Percentiles rank a stretch among this genome's conserved stretches.
Evolutionary conservation across 2,113 vertebrate genomes (phyloP).

Genomic region (Poicephalus gulielmi): DNA sequence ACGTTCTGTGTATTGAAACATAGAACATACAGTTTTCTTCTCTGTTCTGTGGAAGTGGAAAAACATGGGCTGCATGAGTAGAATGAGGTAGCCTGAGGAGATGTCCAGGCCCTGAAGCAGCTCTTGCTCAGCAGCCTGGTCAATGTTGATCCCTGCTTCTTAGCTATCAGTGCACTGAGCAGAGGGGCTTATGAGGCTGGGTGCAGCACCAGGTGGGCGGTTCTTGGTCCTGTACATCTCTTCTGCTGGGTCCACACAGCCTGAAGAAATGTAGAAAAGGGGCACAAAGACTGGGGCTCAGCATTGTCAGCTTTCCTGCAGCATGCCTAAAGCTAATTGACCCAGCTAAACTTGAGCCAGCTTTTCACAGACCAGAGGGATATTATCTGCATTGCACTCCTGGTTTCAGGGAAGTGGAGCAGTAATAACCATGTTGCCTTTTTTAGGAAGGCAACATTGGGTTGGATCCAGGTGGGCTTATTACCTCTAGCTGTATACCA

Average conservation of each 20-base stretch:
- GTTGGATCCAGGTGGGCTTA: not conserved
- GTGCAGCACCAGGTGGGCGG: not conserved
- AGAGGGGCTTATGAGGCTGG: not conserved
- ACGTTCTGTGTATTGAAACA: not conserved
- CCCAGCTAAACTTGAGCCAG: not conserved
- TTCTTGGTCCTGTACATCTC: not conserved
- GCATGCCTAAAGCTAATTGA: not conserved
- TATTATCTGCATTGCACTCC: not conserved
- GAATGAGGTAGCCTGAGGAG: not conserved
- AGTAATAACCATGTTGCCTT: not conserved
- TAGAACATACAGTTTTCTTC: not conserved
- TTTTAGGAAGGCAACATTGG: not conserved
- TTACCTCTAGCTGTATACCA: not conserved
- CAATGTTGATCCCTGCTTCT: not conserved
- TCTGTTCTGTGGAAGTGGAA: not conserved
- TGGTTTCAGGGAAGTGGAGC: not conserved
- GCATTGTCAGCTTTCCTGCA: not conserved
- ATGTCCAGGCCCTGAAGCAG: not conserved
- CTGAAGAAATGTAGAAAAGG: not conserved
- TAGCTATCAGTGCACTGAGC: not conserved
- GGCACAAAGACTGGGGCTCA: not conserved
- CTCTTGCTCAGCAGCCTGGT: not conserved
- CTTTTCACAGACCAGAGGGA: not conserved
- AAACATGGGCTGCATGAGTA: not conserved
- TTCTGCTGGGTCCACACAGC: not conserved